Evolutionary conservation across 2,797 vertebrate genomes (phyloP).

Genomic region (Podarcis lilfordi): DNA sequence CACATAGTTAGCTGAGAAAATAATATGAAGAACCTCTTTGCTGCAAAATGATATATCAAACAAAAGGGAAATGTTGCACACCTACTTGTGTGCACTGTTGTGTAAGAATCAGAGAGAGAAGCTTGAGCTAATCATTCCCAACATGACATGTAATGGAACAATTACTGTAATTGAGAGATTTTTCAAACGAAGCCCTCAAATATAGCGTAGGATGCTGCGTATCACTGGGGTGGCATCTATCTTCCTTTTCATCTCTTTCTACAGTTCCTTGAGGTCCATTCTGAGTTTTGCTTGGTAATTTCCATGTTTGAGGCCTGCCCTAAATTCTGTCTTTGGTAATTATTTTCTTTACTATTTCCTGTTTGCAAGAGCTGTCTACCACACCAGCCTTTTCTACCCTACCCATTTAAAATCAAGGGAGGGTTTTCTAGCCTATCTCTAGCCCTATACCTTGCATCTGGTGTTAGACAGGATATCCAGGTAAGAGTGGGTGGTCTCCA

Average conservation of each 20-base stretch:
- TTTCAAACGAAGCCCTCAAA: conserved; percentile 31
- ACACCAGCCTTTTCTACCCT: neutral
- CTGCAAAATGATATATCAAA: neutral
- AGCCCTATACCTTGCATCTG: neutral
- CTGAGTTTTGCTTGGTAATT: conserved; percentile 42
- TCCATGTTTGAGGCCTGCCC: conserved; percentile 23
- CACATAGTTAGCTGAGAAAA: conserved; percentile 9
- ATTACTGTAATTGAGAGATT: conserved; percentile 46
- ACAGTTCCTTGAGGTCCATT: conserved; percentile 45
- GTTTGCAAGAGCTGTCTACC: neutral
- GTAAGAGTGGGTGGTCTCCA: neutral
- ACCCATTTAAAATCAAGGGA: neutral
- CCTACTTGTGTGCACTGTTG: conserved; percentile 27
- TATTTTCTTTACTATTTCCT: neutral
- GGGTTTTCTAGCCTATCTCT: neutral
- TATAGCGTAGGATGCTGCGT: conserved; percentile 33
- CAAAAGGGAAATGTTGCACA: conserved; percentile 27
- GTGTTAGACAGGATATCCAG: neutral
- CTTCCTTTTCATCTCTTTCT: conserved; percentile 43
- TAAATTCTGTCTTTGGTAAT: neutral
- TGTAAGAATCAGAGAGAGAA: conserved; percentile 49
- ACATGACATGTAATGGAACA: conserved; percentile 47
- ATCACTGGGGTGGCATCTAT: neutral
- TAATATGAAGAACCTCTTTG: conserved; percentile 45
- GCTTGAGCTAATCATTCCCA: conserved; percentile 38